Evolutionary conservation across 2,888 invertebrate species (phyloP), one percentile per base, ranked within the genome.

Genomic region (Hyppa rectilinea): DNA sequence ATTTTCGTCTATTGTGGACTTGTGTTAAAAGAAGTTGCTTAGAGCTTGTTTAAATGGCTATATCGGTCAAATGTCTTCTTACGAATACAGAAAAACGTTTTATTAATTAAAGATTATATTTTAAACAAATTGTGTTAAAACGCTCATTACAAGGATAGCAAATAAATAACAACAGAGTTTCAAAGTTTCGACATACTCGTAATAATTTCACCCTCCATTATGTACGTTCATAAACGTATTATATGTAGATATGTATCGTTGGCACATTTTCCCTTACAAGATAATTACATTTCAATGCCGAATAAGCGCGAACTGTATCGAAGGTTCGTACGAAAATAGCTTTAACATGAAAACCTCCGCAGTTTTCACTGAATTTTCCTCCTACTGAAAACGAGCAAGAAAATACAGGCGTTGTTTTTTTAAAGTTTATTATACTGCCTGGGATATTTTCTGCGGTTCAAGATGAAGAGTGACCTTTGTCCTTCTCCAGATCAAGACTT

Each of bases 201-300:
- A 77, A 68, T 52, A 43, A 34, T 26, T 43, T 2, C 40, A 26
- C 12, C 34, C 36, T 67, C 14, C 14, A 55, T 29, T 49, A 36
- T 12, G 5, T 67, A 23, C 23, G 38, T n/a, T 23, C 20, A 75
- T 38, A 56, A 38, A 29, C 29, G n/a, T 43, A 29, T 40, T 40
- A 40, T 29, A 36, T 43, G 12, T 60, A 26, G 20, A 14, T 23
- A 62, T 62, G n/a, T 73, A 70, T 73, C 73, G 45, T 64, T 38
- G 49, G 56, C 53, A 56, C 59, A 61, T 61, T 69, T 81, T 81
- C 63, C 47, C 34, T 55, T 49, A 60, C 38, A 49, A 77, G 55
- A 74, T 80, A 81, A 80, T 80, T 67, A 81, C 58, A 80, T 78
- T 70, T 81, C 81, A 67, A 68, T 74, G 50, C 23, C 26, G 58